Conservation (phyloP, 2,888 invertebrate species). For the Platerodrilus igneus region DNA sequence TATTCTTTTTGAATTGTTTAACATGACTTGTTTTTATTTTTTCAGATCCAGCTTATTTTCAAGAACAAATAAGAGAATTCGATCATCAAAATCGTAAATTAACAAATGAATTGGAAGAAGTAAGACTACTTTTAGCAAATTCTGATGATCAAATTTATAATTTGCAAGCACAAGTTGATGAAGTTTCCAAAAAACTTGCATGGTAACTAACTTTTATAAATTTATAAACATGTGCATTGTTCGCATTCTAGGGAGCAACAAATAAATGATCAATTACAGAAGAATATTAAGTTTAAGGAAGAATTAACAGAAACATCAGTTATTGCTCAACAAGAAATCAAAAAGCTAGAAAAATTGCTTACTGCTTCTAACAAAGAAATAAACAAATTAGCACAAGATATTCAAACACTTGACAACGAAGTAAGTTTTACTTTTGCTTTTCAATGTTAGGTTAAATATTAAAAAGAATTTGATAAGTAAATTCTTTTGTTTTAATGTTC, state of each 20-base stretch:
- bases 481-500: too few relatives aligned
- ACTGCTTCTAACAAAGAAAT: slow-evolving; percentile 30
- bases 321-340: slow-evolving; percentile 28
- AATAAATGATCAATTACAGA: slow-evolving; percentile 30
- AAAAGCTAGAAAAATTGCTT: slow-evolving; percentile 30
- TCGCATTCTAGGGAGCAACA: slow-evolving; percentile 36
- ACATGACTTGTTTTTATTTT: too few relatives aligned
- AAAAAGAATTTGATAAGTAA: too few relatives aligned
- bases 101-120: slow-evolving; percentile 28
- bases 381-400: slow-evolving; percentile 11
- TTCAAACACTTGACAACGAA: slow-evolving; percentile 28
- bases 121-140: slow-evolving; percentile 31
- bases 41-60: too few relatives aligned
- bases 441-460: too few relatives aligned
- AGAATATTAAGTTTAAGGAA: slow-evolving; percentile 29
- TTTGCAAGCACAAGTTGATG: slow-evolving; percentile 33
- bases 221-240: slow-evolving; percentile 13
- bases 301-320: slow-evolving; percentile 31
- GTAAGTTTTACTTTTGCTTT: slow-evolving; percentile 22
- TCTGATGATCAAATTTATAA: slow-evolving; percentile 37
- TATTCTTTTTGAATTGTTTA: too few relatives aligned
- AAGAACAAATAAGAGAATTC: slow-evolving; percentile 29
- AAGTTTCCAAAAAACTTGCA: slow-evolving; percentile 27
- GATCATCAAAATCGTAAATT: slow-evolving; percentile 34
- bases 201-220: slow-evolving; percentile 28